Percentiles rank a stretch among this genome's conserved stretches.
phyloP scores from a whole-genome alignment of 2,797 vertebrate genomes.

The Silurus lanzhouensis region DNA sequence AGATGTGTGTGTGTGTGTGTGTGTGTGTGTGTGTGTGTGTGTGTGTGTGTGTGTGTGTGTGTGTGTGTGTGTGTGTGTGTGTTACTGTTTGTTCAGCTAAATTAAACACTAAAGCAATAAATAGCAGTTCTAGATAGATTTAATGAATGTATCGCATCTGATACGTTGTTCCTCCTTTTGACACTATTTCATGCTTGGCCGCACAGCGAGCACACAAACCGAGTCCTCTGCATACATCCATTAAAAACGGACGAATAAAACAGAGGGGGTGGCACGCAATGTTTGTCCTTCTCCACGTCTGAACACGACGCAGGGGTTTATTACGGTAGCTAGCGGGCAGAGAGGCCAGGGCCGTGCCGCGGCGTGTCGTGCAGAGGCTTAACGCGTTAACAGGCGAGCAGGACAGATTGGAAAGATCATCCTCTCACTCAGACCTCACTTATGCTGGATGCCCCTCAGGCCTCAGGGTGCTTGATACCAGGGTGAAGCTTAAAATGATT shows the following conservation, averaged over 20 bases:
- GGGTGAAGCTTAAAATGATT: slow-evolving; percentile 19
- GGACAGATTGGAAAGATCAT: background rate
- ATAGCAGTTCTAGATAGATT: slow-evolving; percentile 29
- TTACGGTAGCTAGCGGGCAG: slow-evolving; percentile 24
- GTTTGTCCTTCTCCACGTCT: slow-evolving; percentile 35
- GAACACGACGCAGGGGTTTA: slow-evolving; percentile 24
- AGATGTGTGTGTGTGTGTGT: background rate
- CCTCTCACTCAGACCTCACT: background rate
- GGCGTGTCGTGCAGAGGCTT: background rate
- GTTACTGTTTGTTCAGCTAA: slow-evolving; percentile 46
- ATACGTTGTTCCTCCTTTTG: slow-evolving; percentile 11
- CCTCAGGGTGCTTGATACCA: background rate
- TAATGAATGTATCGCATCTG: slow-evolving; percentile 44
- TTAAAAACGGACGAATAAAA: slow-evolving; percentile 24
- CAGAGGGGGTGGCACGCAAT: slow-evolving; percentile 13
- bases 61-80: slow-evolving; percentile 7
- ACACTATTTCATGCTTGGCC: slow-evolving; percentile 42
- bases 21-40: slow-evolving; percentile 15
- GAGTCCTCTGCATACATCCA: slow-evolving; percentile 12
- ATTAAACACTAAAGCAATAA: slow-evolving; percentile 43
- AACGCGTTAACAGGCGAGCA: slow-evolving; percentile 8
- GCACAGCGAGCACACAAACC: slow-evolving; percentile 12
- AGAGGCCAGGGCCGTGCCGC: background rate
- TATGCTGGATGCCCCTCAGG: slow-evolving; percentile 11
- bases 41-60: slow-evolving; percentile 20